A percentile compares a stretch with the other conserved stretches of the same genome.
These are phyloP conservation scores for Griposia aprilina DNA, from an alignment of 2,888 invertebrate genomes.

Conservation along the genomic window DNA sequence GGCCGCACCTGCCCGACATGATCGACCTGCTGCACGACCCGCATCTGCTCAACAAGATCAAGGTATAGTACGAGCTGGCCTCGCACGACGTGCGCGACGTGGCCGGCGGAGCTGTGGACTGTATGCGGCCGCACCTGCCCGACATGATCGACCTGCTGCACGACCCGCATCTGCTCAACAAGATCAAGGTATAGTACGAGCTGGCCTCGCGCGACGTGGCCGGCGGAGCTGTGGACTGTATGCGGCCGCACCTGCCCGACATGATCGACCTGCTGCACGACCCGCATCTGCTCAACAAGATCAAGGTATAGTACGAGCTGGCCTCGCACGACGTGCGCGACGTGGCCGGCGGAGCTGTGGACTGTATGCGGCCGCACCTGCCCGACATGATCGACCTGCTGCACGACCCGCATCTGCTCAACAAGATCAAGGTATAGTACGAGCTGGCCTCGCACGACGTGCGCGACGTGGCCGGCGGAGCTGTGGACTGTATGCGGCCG, in stretches of 20 bases:
- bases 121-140: slow-evolving; percentile 91
- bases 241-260: slow-evolving; percentile 94
- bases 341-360: not conserved
- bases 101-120: too few species aligned
- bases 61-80: slow-evolving; percentile 75
- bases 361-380: slow-evolving; percentile 95
- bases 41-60: slow-evolving; percentile 98
- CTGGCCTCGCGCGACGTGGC: too few species aligned
- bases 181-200: slow-evolving; percentile 92
- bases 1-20: slow-evolving; percentile 95
- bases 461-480: too few species aligned
- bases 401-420: slow-evolving; percentile 98
- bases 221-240: too few species aligned
- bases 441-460: too few species aligned
- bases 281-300: slow-evolving; percentile 98
- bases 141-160: slow-evolving; percentile 98
- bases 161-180: slow-evolving; percentile 98
- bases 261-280: slow-evolving; percentile 98
- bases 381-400: slow-evolving; percentile 98
- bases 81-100: too few species aligned
- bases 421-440: slow-evolving; percentile 96
- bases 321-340: slow-evolving; percentile 82
- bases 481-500: not conserved
- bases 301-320: slow-evolving; percentile 89
- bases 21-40: slow-evolving; percentile 98